These are phyloP conservation scores for Corythoichthys intestinalis DNA, from an alignment of 2,113 vertebrate genomes.

Conservation along the genomic window DNA sequence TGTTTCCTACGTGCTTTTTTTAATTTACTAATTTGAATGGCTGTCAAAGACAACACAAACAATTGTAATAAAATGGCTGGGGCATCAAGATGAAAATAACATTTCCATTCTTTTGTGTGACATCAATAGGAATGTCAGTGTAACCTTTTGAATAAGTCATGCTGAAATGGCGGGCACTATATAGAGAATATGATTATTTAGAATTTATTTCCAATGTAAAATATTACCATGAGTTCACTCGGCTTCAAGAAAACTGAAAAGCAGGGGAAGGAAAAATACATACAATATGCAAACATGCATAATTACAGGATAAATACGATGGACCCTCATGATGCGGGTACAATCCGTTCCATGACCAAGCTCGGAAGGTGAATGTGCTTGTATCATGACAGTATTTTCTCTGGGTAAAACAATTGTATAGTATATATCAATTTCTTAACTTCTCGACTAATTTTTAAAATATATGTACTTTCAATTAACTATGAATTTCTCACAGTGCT, in stretches of 20 bases:
- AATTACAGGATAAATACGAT: too few relatives aligned
- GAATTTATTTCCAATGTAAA: slow-evolving; percentile 26
- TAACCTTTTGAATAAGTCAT: slow-evolving; percentile 62
- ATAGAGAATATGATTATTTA: slow-evolving; percentile 1
- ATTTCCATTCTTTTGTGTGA: slow-evolving; percentile 64
- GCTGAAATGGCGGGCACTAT: slow-evolving; percentile 34
- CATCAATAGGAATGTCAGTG: slow-evolving; percentile 57
- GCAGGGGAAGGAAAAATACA: slow-evolving; percentile 17
- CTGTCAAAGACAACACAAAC: slow-evolving; percentile 28
- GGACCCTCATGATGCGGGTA: too few relatives aligned
- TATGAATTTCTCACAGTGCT: too few relatives aligned
- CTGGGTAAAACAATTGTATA: too few relatives aligned
- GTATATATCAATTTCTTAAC: too few relatives aligned
- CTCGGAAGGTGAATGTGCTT: too few relatives aligned
- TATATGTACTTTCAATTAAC: too few relatives aligned
- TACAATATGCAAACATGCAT: slow-evolving; percentile 6
- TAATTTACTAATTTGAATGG: slow-evolving; percentile 32
- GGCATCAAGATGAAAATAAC: slow-evolving; percentile 53
- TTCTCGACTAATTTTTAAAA: too few relatives aligned
- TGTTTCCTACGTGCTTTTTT: slow-evolving; percentile 15
- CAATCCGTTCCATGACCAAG: too few relatives aligned
- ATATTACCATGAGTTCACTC: slow-evolving; percentile 22
- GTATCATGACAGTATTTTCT: too few relatives aligned
- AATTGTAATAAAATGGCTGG: slow-evolving; percentile 50
- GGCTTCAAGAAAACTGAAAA: slow-evolving; percentile 33